phyloP scores from a whole-genome alignment of 2,113 vertebrate genomes.

The Crypturellus undulatus region DNA sequence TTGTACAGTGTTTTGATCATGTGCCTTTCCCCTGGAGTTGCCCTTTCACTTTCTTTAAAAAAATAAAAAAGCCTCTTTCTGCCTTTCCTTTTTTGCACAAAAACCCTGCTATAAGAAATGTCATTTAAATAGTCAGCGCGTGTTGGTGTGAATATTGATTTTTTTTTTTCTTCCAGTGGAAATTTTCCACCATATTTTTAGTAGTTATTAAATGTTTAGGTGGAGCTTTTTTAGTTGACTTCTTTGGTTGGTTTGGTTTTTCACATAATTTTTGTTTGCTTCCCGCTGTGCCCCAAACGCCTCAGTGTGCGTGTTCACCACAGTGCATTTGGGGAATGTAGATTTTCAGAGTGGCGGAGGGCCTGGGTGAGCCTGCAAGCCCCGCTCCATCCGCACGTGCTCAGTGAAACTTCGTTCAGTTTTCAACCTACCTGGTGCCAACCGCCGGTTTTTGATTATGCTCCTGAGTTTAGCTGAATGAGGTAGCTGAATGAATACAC shows the following conservation, averaged over 20 bases:
- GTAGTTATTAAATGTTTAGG: neutral
- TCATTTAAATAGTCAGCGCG: neutral
- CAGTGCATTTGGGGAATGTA: neutral
- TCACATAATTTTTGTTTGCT: neutral
- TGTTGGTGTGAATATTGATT: neutral
- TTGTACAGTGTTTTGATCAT: neutral
- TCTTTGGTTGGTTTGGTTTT: neutral
- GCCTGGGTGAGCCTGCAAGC: neutral
- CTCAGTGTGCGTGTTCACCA: neutral
- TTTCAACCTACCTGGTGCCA: neutral
- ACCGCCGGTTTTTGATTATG: neutral
- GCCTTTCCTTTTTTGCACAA: neutral
- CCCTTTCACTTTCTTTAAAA: neutral
- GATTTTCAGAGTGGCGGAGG: neutral
- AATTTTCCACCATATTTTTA: neutral
- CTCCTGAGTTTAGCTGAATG: neutral
- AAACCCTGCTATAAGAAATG: neutral
- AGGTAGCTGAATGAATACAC: neutral
- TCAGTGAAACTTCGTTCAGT: fast-evolving
- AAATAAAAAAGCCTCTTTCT: neutral
- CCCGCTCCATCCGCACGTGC: fast-evolving
- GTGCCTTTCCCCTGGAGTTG: neutral
- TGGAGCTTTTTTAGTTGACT: neutral
- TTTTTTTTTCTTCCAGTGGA: neutral
- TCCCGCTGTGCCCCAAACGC: neutral